Base-by-base conservation (phyloP, 1,140 invertebrate genomes). In the Drosophila orena region DNA sequence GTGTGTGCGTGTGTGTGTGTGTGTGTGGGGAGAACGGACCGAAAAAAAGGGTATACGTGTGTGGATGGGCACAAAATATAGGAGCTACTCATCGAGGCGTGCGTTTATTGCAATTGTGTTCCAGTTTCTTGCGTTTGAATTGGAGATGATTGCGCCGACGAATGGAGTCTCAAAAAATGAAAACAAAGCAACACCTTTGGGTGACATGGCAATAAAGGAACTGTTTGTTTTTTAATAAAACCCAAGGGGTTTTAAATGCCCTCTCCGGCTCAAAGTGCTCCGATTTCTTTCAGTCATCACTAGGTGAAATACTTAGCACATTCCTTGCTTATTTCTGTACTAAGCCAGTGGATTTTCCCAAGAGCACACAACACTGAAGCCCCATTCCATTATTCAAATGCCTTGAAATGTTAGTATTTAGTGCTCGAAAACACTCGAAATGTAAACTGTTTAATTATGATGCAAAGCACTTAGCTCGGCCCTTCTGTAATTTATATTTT, bases 101-200 rank as follows among this genome's bases (percentile, higher is more conserved):
- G 38, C 64, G 46, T 53, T 68, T 68, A 68, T 68, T 68, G 64
- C 59, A 68, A 68, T 68, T 68, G 64, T 75, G 68, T 75, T 72
- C 68, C 68, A 64, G 52, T 74, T 74, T 55, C 68, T 74, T 74
- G 35, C 42, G 35, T 44, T 72, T 74, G 52, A 74, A 74, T 59
- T 71, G 53, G 37, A 38, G 65, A 72, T 57, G 65, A 58, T 71
- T 72, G 53, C 35, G 58, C 12, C 34, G 17, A 15, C 24, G 37
- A 68, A 43, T 17, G 46, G 44, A 68, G 37, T 65, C 52, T 52
- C 27, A 47, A 12, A 8, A 61, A 64, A 52, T 17, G 47, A 72
- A 52, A 52, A 65, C 60, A 68, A 53, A 44, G 46, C 64, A 65
- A 68, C 64, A 68, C 64, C 64, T 65, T 53, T 5, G 52, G 64